These are phyloP conservation scores for Nomada fucata DNA, from an alignment of 2,888 invertebrate genomes.

Conservation along the genomic window DNA sequence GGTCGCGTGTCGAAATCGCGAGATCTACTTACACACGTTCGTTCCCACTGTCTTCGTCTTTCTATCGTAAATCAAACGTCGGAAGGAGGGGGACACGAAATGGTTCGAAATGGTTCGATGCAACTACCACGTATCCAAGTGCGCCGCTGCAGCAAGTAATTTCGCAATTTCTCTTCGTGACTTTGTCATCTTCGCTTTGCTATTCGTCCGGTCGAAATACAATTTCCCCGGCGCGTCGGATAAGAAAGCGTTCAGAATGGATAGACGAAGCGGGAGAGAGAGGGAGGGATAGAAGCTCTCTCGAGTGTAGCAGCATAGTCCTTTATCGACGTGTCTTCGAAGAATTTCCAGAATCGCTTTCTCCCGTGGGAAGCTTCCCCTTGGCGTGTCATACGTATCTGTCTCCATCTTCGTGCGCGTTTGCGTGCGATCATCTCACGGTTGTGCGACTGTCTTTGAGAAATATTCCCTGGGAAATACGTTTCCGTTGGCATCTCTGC, in stretches of 20 bases:
- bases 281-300: constrained; percentile 6
- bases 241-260: constrained; percentile 49
- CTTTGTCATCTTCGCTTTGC: constrained; percentile 84
- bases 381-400: constrained; percentile 45
- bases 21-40: constrained; percentile 20
- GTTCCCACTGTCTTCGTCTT: constrained; percentile 1
- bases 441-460: background rate
- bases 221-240: constrained; percentile 75
- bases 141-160: constrained; percentile 79
- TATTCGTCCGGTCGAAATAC: constrained; percentile 81
- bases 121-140: constrained; percentile 45
- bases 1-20: background rate
- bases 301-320: constrained; percentile 54
- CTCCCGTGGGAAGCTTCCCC: constrained; percentile 65
- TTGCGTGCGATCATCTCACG: background rate
- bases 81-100: constrained; percentile 6
- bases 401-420: constrained; percentile 14
- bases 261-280: constrained; percentile 20
- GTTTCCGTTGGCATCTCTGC: background rate
- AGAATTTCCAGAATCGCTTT: constrained; percentile 71
- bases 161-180: constrained; percentile 83
- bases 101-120: constrained; percentile 33
- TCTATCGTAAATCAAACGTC: constrained; percentile 36
- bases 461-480: background rate
- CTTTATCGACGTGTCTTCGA: constrained; percentile 70